phyloP scores from a whole-genome alignment of 2,113 vertebrate species.

The Trachemys scripta region DNA sequence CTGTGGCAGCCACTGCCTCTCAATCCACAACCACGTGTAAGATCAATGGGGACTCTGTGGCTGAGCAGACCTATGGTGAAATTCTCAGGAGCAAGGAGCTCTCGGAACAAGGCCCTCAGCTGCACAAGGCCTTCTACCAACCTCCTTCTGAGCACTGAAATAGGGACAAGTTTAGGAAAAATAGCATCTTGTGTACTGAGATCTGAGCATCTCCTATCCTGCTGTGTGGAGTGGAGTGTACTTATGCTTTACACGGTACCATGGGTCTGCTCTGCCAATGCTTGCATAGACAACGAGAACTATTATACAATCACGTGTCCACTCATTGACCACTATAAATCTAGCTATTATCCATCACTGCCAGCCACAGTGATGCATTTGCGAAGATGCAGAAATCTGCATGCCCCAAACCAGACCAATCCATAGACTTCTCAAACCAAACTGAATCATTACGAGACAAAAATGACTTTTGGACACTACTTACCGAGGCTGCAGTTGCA shows the following conservation, averaged over 20 bases:
- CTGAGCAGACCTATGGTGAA: too few species aligned
- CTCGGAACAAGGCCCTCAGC: background rate
- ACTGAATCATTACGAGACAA: background rate
- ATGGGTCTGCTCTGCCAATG: rapidly evolving
- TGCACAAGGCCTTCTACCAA: background rate
- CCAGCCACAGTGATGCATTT: background rate
- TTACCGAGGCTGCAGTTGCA: rapidly evolving
- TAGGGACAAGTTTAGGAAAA: rapidly evolving
- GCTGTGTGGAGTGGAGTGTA: background rate
- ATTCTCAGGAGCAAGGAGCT: too few species aligned
- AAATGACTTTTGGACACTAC: background rate
- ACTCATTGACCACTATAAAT: background rate
- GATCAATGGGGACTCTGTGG: too few species aligned
- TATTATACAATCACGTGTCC: background rate
- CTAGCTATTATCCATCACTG: background rate
- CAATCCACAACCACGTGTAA: background rate
- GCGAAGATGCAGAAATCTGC: background rate
- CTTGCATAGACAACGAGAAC: background rate
- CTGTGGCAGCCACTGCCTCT: background rate
- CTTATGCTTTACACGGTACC: rapidly evolving
- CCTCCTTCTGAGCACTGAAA: rapidly evolving
- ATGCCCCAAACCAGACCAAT: background rate
- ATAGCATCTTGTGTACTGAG: too few species aligned
- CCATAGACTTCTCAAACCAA: background rate
- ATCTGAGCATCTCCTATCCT: background rate